A percentile compares a stretch with the other conserved stretches of the same genome.
Evolutionary conservation across 2,797 vertebrate species (phyloP).

Genomic region (Antrozous pallidus): DNA sequence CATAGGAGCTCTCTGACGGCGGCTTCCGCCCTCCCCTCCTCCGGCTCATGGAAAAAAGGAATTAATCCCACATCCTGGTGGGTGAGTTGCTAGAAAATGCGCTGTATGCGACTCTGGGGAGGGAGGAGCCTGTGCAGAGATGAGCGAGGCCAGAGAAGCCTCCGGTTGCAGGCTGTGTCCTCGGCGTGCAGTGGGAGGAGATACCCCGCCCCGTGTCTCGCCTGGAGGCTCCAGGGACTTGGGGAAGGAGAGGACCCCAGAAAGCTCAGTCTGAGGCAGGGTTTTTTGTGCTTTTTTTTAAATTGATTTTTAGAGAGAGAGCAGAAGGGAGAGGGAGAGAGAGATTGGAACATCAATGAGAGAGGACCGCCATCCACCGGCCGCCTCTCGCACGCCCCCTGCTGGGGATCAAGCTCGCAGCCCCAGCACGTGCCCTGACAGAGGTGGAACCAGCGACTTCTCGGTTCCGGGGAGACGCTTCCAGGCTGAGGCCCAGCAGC

Average conservation of each 20-base stretch:
- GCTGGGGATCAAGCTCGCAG: no score
- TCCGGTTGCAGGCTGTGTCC: background rate
- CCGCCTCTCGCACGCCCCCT: no score
- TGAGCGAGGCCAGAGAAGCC: background rate
- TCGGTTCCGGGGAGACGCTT: no score
- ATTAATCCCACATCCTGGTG: background rate
- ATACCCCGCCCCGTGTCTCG: fast-evolving
- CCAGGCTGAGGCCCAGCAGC: no score
- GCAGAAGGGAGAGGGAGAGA: no score
- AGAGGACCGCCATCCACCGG: no score
- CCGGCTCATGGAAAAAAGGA: background rate
- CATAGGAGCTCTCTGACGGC: background rate
- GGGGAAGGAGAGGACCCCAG: background rate
- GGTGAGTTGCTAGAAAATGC: background rate
- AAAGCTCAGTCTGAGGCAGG: background rate
- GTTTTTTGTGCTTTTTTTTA: no score
- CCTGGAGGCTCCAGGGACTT: background rate
- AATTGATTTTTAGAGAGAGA: no score
- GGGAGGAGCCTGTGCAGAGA: background rate
- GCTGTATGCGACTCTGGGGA: background rate
- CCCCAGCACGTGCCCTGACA: no score
- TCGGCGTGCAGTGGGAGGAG: fast-evolving
- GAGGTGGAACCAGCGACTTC: no score
- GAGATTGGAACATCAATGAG: no score
- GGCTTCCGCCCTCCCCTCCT: background rate